Percentiles rank a stretch among this genome's conserved stretches.
phyloP scores from a whole-genome alignment of 2,797 vertebrate genomes.

The Malurus leucopterus region DNA sequence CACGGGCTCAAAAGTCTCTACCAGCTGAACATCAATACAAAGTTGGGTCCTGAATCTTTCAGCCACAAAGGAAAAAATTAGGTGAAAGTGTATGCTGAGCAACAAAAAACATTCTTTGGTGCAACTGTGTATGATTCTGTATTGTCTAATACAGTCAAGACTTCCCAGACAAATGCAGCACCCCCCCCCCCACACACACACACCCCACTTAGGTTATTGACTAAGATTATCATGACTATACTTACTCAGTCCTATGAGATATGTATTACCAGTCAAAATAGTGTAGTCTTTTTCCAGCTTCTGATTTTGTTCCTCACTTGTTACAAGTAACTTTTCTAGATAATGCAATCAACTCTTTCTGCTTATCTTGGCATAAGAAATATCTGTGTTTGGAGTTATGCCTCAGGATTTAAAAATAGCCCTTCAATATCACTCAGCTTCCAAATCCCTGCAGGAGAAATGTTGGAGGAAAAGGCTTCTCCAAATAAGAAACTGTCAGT shows the following conservation, averaged over 20 bases:
- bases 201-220: background rate
- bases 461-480: background rate
- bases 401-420: background rate
- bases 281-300: background rate
- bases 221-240: background rate
- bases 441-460: background rate
- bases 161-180: background rate
- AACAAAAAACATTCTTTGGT: background rate
- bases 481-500: background rate
- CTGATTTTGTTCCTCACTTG: background rate
- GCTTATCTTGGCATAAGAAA: background rate
- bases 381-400: background rate
- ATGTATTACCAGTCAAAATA: background rate
- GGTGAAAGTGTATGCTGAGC: background rate
- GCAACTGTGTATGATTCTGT: background rate
- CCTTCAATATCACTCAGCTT: background rate
- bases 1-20: background rate
- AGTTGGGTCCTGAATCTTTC: background rate
- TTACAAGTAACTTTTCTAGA: background rate
- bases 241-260: background rate
- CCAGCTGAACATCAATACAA: background rate
- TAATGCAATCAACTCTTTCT: background rate
- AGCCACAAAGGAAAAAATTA: background rate
- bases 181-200: accelerated
- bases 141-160: background rate